Evolutionary conservation across 2,888 invertebrate species (phyloP).

Genomic region (Cheilosia soror): DNA sequence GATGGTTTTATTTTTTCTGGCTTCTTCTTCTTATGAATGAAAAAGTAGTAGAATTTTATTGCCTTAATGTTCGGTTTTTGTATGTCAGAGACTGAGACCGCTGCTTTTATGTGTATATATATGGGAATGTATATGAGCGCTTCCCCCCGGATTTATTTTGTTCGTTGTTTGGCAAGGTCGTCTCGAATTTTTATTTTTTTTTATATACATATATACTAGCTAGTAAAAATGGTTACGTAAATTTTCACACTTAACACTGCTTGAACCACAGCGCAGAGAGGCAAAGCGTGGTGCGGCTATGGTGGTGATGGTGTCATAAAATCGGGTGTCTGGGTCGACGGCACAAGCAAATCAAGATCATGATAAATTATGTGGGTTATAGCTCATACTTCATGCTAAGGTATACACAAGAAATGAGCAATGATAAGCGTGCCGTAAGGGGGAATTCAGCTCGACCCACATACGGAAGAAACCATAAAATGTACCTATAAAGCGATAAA

Average conservation of each 20-base stretch:
- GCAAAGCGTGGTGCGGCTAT: background rate
- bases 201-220: constrained; percentile 40
- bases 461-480: constrained; percentile 60
- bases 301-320: constrained; percentile 62
- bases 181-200: constrained; percentile 58
- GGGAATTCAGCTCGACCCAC: constrained; percentile 37
- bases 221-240: constrained; percentile 75
- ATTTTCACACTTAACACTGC: constrained; percentile 73
- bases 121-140: constrained; percentile 20
- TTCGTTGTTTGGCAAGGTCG: constrained; percentile 74
- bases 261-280: constrained; percentile 23
- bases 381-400: constrained; percentile 59
- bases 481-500: constrained; percentile 43
- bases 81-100: constrained; percentile 58
- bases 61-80: constrained; percentile 71
- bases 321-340: constrained; percentile 63
- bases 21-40: constrained; percentile 69
- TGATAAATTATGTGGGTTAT: constrained; percentile 69
- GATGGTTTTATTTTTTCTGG: constrained; percentile 21
- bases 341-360: constrained; percentile 60
- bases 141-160: constrained; percentile 8
- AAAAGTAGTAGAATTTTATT: constrained; percentile 75
- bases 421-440: constrained; percentile 30
- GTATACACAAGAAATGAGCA: constrained; percentile 39
- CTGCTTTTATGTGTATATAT: constrained; percentile 50